Evolutionary conservation across 1,140 invertebrate genomes (phyloP).

Genomic region (Tetranychus urticae): DNA sequence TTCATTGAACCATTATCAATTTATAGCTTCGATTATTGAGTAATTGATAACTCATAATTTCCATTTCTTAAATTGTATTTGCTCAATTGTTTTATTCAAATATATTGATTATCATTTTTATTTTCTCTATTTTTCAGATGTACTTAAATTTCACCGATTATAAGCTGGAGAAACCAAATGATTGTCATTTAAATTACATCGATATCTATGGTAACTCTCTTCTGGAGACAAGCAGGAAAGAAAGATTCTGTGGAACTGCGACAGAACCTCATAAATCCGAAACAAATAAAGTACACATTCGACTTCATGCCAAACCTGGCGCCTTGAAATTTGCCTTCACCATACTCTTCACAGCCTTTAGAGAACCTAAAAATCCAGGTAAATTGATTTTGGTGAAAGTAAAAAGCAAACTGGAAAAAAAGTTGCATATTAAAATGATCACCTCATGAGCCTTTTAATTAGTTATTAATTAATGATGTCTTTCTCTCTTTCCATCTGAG

Average conservation of each 20-base stretch:
- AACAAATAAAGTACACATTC: slow-evolving; percentile 30
- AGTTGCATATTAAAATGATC: too few relatives aligned
- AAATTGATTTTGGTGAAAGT: background rate
- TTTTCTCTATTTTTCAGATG: slow-evolving; percentile 25
- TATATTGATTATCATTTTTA: background rate
- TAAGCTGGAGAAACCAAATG: slow-evolving; percentile 43
- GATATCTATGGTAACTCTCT: slow-evolving; percentile 43
- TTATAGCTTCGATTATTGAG: background rate
- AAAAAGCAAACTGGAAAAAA: too few relatives aligned
- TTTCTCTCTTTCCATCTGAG: too few relatives aligned
- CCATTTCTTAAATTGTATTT: background rate
- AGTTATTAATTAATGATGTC: too few relatives aligned
- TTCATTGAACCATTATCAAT: background rate
- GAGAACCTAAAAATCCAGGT: slow-evolving; percentile 25
- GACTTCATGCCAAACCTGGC: slow-evolving; percentile 38
- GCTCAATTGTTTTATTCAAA: background rate
- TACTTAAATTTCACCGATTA: slow-evolving; percentile 41
- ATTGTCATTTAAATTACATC: slow-evolving; percentile 55
- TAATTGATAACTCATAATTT: background rate
- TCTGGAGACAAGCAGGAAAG: slow-evolving; percentile 22
- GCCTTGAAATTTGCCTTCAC: slow-evolving; percentile 37
- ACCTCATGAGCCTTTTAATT: too few relatives aligned
- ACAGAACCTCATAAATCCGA: slow-evolving; percentile 34
- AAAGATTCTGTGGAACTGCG: slow-evolving; percentile 38
- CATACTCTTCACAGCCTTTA: slow-evolving; percentile 43